phyloP scores from a whole-genome alignment of 2,888 invertebrate genomes.

The Acrobasis consociella region DNA sequence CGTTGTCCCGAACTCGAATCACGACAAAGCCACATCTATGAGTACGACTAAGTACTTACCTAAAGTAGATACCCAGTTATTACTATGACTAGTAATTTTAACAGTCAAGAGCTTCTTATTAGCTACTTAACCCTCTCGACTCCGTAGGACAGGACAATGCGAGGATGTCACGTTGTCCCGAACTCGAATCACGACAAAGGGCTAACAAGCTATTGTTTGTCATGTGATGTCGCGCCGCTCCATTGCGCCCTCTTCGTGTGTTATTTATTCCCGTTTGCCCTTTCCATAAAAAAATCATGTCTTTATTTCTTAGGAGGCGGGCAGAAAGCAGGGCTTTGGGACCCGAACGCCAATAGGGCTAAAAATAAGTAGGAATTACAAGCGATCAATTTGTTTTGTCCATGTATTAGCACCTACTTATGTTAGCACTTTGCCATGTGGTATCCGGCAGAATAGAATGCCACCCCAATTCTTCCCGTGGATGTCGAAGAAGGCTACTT shows the following conservation, averaged over 20 bases:
- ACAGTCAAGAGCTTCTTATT: not conserved
- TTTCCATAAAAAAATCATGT: not conserved
- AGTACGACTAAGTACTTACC: no score
- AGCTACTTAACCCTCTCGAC: constrained; percentile 40
- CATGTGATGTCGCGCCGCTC: constrained; percentile 46
- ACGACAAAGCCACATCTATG: no score
- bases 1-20: constrained; percentile 54
- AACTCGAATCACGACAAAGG: constrained; percentile 68
- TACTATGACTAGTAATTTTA: not conserved
- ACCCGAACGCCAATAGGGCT: no score
- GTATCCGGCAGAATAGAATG: no score
- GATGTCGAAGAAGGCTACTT: no score
- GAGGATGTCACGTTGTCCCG: constrained; percentile 69
- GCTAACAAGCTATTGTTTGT: constrained; percentile 76
- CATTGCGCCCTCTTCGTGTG: constrained; percentile 27
- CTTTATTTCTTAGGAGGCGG: no score
- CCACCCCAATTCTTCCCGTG: no score
- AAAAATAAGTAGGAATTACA: not conserved
- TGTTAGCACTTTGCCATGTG: no score
- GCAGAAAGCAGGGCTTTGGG: no score
- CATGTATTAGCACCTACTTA: no score
- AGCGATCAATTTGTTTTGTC: no score
- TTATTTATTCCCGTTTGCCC: not conserved
- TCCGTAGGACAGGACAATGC: constrained; percentile 67
- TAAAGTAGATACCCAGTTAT: not conserved